Evolutionary conservation across 2,888 invertebrate species (phyloP).

Genomic region (Priocnemis perturbator): DNA sequence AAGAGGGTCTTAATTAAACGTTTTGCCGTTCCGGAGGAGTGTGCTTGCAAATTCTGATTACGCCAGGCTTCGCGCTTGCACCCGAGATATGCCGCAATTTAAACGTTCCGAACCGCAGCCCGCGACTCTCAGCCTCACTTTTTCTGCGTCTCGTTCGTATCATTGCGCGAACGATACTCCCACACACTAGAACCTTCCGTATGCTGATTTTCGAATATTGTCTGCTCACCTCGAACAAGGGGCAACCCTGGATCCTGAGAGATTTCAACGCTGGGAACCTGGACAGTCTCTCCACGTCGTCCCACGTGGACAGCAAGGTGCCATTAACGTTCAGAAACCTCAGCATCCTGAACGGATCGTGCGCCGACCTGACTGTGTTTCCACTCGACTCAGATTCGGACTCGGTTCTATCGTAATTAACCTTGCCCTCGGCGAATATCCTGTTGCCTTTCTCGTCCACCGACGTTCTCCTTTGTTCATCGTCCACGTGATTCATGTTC

Average conservation of each 20-base stretch:
- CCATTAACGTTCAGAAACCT: conserved; percentile 90
- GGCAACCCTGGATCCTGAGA: conserved; percentile 87
- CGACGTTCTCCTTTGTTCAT: conserved; percentile 36
- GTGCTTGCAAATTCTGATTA: no score
- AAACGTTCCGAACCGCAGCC: no score
- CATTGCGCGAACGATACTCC: no score
- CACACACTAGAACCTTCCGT: no score
- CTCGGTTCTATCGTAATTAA: conserved; percentile 76
- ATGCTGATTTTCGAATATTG: no score
- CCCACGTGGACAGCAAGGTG: conserved; percentile 89
- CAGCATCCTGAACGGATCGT: conserved; percentile 79
- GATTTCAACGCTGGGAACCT: conserved; percentile 89
- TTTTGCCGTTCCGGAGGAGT: no score
- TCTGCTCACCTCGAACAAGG: conserved; percentile 77
- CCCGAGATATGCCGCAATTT: no score
- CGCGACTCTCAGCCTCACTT: no score
- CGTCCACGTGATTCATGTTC: conserved; percentile 60
- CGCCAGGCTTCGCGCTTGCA: no score
- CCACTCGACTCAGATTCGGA: conserved; percentile 79
- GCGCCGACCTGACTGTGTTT: conserved; percentile 67
- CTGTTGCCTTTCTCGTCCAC: conserved; percentile 53
- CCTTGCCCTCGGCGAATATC: conserved; percentile 64
- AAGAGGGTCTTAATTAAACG: no score
- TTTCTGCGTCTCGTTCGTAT: no score
- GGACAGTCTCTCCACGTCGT: conserved; percentile 90